A percentile compares a stretch with the other conserved stretches of the same genome.
These are phyloP conservation scores for Aradophagus sp. DNA, from an alignment of 1,140 invertebrate genomes.

Conservation along the genomic window DNA sequence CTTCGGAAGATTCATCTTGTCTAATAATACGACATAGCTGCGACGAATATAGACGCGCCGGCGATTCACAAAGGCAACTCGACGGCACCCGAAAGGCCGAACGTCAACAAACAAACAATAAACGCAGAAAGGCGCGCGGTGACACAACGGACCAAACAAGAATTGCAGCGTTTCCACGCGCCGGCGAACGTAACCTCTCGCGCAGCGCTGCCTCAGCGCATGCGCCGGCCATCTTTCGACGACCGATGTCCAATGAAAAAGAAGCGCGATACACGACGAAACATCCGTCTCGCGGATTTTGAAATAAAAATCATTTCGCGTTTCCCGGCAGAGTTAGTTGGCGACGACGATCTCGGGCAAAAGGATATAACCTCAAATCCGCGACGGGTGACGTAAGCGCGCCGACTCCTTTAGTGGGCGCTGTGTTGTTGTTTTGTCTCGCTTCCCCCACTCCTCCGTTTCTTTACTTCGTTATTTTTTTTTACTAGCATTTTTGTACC, in stretches of 20 bases:
- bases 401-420: too few species aligned
- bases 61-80: not conserved
- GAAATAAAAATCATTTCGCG: too few species aligned
- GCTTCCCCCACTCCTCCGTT: too few species aligned
- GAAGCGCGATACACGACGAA: slow-evolving; percentile 2
- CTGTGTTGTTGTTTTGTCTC: too few species aligned
- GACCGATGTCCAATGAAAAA: slow-evolving; percentile 38
- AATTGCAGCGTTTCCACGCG: slow-evolving; percentile 7
- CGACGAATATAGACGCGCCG: slow-evolving; percentile 9
- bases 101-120: slow-evolving; percentile 30
- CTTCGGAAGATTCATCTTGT: slow-evolving; percentile 40
- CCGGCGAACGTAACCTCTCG: slow-evolving; percentile 28
- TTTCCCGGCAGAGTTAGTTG: too few species aligned
- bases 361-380: too few species aligned
- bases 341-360: too few species aligned
- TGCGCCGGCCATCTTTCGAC: slow-evolving; percentile 37
- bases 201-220: slow-evolving; percentile 7
- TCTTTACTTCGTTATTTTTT: too few species aligned
- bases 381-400: too few species aligned
- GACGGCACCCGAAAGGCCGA: not conserved
- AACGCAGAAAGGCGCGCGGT: not conserved
- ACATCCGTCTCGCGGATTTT: too few species aligned
- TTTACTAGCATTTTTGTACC: too few species aligned
- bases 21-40: slow-evolving; percentile 45
- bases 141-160: not conserved